A percentile compares a stretch with the other conserved stretches of the same genome.
Conservation (phyloP, 2,888 invertebrate genomes). For the Philhelius pedissequus region DNA sequence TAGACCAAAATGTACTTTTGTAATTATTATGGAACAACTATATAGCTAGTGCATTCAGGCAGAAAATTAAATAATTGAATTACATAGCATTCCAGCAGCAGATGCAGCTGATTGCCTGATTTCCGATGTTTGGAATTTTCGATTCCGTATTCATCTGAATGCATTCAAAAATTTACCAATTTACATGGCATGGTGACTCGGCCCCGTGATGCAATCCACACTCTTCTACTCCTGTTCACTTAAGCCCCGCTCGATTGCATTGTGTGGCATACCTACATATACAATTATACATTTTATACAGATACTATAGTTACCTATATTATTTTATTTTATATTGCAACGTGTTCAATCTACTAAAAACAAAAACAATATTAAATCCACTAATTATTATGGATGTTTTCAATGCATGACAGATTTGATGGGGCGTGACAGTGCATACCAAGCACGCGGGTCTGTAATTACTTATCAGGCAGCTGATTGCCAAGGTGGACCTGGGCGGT, state of each 20-base stretch:
- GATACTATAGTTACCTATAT: background rate
- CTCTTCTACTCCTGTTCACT: background rate
- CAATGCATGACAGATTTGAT: constrained; percentile 56
- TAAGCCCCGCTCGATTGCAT: background rate
- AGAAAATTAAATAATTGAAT: constrained; percentile 65
- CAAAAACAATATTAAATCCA: constrained; percentile 35
- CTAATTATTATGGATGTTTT: constrained; percentile 54
- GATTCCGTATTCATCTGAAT: constrained; percentile 24
- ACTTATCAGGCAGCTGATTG: constrained; percentile 40
- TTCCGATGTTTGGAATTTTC: constrained; percentile 42
- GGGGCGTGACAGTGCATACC: constrained; percentile 53
- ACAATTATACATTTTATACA: background rate
- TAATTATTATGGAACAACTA: constrained; percentile 63
- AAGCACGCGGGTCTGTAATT: constrained; percentile 44
- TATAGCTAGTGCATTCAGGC: constrained; percentile 50
- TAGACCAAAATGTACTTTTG: constrained; percentile 50
- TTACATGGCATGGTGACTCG: background rate
- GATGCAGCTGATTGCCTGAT: constrained; percentile 48
- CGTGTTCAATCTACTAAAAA: constrained; percentile 5
- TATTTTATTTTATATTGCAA: background rate
- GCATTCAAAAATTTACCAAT: constrained; percentile 8
- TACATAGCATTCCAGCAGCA: constrained; percentile 34
- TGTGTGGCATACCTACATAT: background rate
- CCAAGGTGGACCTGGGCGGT: background rate
- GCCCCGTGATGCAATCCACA: background rate